Base-by-base conservation (phyloP, 2,888 invertebrate genomes). In the Drosophila paucipuncta region DNA sequence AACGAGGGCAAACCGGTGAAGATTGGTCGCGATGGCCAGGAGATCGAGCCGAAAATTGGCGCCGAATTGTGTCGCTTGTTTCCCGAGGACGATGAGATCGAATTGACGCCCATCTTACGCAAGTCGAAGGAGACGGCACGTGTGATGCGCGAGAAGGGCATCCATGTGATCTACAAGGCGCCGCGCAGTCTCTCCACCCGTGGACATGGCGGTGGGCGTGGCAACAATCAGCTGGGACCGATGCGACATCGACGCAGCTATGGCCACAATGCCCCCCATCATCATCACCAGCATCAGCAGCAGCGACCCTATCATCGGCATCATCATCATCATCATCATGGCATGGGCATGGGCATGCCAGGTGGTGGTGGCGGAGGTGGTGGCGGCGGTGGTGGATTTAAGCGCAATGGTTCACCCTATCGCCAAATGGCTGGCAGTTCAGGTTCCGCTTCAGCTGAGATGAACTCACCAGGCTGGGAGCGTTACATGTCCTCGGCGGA, bases 1-100 rank as follows among this genome's bases (percentile, higher is more conserved):
- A 99, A 99, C 94, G 99, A 99, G 92, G 98, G 98, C 54, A 99
- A 99, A 94, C 98, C 99, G 68, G 99, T 99, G 0, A 99, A 99
- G 95, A 99, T 99, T 90, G 99, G 99, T n/a, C 95, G 99, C 76
- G 99, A 99, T 94, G 99, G 99, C 0, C 97, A 99, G 95, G 99
- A 99, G 95, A 98, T 99, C 83, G 99, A 99, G 93, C 98, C 99
- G 4, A 96, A 97, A 93, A 97, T 98, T 64, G 99, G 98, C 25
- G 98, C 98, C 93, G 98, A 98, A 92, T 94, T 99, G 70, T 99
- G 94, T 73, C 95, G 98, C 72, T 94, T 99, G 55, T 99, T 99
- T 93, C 97, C 98, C 4, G 96, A 98, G 93, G 99, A 99, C 93
- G 97, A 97, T 81, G 96, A 96, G 79, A 96, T 98, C 87, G 98